Evolutionary conservation across 2,113 vertebrate genomes (phyloP).

Genomic region (Prietella phreatophila): DNA sequence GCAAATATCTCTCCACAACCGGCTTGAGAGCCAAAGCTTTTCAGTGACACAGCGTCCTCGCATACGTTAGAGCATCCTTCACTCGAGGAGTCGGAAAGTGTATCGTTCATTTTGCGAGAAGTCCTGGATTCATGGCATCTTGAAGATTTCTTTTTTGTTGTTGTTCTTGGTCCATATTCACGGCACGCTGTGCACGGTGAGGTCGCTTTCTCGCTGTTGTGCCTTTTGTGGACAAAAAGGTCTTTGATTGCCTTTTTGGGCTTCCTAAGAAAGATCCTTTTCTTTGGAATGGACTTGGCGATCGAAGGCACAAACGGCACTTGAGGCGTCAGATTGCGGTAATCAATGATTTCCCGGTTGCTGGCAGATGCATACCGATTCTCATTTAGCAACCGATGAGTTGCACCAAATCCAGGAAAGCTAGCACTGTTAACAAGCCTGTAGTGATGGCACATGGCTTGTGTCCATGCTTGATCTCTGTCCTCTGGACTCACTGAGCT

Average conservation of each 20-base stretch:
- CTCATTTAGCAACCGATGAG: conserved; percentile 59
- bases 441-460: conserved; percentile 49
- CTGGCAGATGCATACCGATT: conserved; percentile 58
- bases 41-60: conserved; percentile 79
- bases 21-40: conserved; percentile 84
- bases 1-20: conserved; percentile 89
- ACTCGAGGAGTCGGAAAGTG: conserved; percentile 73
- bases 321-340: conserved; percentile 81
- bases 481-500: conserved; percentile 47
- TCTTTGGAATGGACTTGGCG: conserved; percentile 80
- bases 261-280: conserved; percentile 80
- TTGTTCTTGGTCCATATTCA: conserved; percentile 43
- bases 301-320: conserved; percentile 85
- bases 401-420: conserved; percentile 71
- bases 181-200: conserved; percentile 36
- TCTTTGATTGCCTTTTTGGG: conserved; percentile 80
- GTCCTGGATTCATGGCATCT: conserved; percentile 55
- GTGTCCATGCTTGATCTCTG: conserved; percentile 16
- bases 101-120: conserved; percentile 69
- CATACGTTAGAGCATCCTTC: conserved; percentile 73
- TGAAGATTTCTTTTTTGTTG: conserved; percentile 56
- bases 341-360: conserved; percentile 77
- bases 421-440: conserved; percentile 74
- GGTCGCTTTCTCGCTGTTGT: conserved; percentile 66
- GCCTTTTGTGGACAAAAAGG: conserved; percentile 76